Evolutionary conservation across 1,140 invertebrate genomes (phyloP).

Genomic region (Euwallacea similis): DNA sequence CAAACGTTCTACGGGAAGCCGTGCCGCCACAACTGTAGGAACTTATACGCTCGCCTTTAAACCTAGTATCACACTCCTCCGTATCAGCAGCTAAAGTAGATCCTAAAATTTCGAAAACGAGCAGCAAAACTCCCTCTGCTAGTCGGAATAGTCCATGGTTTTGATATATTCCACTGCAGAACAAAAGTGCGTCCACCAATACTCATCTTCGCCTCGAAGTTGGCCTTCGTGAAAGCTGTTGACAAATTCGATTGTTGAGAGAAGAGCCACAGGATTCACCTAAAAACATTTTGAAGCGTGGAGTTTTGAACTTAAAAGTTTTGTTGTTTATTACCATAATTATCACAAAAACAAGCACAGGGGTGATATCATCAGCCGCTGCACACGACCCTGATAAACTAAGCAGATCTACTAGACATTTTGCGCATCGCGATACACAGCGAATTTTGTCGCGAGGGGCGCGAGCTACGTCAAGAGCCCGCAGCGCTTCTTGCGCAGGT

Average conservation of each 20-base stretch:
- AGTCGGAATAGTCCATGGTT: constrained; percentile 84
- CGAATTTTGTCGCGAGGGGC: constrained; percentile 93
- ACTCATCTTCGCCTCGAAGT: constrained; percentile 89
- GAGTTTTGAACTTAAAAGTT: background rate
- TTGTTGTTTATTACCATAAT: constrained; percentile 72
- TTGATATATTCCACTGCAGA: constrained; percentile 97
- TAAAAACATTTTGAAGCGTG: constrained; percentile 49
- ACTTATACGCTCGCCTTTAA: background rate
- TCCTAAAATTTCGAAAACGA: constrained; percentile 12
- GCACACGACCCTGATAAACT: constrained; percentile 84
- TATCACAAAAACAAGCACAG: constrained; percentile 94
- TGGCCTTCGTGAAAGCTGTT: constrained; percentile 79
- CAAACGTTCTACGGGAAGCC: background rate
- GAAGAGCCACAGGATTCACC: constrained; percentile 90
- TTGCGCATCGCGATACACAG: constrained; percentile 81
- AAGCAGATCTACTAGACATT: constrained; percentile 91
- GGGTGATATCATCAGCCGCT: constrained; percentile 95
- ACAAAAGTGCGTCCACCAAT: constrained; percentile 98
- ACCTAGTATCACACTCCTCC: no score
- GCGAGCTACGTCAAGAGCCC: constrained; percentile 90
- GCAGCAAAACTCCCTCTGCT: background rate
- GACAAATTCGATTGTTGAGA: constrained; percentile 98
- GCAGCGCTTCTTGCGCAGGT: constrained; percentile 93
- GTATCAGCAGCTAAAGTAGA: background rate
- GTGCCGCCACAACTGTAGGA: background rate